These are phyloP conservation scores for Ptychobarbus kaznakovi DNA, from an alignment of 2,797 vertebrate species.

Conservation along the genomic window DNA sequence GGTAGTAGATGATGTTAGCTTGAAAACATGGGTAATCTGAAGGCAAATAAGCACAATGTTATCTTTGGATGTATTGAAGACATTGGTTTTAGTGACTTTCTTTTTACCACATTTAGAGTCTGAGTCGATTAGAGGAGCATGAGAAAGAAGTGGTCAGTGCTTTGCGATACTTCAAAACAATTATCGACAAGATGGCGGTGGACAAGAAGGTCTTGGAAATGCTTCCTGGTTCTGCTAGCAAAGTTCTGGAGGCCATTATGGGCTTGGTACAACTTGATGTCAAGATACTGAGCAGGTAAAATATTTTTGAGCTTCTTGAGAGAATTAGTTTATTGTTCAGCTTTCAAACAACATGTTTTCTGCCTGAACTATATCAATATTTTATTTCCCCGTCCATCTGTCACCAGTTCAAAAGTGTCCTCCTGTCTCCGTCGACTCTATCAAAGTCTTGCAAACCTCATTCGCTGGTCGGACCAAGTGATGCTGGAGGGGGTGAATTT, in stretches of 20 bases:
- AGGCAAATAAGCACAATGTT: neutral
- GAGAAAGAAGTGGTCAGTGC: conserved; percentile 91
- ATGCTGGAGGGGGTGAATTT: conserved; percentile 86
- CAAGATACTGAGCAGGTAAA: conserved; percentile 84
- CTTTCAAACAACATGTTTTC: neutral
- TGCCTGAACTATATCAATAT: neutral
- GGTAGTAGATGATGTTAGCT: conserved; percentile 66
- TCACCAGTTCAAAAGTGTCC: conserved; percentile 81
- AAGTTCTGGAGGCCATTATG: conserved; percentile 89
- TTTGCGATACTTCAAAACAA: conserved; percentile 92
- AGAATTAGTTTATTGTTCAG: neutral
- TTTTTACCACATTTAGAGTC: conserved; percentile 70
- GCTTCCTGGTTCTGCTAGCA: conserved; percentile 88
- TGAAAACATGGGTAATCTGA: neutral
- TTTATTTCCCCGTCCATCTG: conserved; percentile 9
- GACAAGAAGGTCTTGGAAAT: conserved; percentile 89
- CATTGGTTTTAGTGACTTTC: neutral
- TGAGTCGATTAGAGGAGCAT: conserved; percentile 81
- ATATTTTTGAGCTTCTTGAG: neutral
- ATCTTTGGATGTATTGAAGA: neutral
- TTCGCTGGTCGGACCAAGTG: conserved; percentile 91
- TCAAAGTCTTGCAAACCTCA: conserved; percentile 89
- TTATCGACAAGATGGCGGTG: conserved; percentile 91
- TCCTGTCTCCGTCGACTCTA: conserved; percentile 88
- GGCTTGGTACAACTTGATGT: conserved; percentile 85